These are phyloP conservation scores for Axis porcinus DNA, from an alignment of 2,113 vertebrate species.

Conservation along the genomic window DNA sequence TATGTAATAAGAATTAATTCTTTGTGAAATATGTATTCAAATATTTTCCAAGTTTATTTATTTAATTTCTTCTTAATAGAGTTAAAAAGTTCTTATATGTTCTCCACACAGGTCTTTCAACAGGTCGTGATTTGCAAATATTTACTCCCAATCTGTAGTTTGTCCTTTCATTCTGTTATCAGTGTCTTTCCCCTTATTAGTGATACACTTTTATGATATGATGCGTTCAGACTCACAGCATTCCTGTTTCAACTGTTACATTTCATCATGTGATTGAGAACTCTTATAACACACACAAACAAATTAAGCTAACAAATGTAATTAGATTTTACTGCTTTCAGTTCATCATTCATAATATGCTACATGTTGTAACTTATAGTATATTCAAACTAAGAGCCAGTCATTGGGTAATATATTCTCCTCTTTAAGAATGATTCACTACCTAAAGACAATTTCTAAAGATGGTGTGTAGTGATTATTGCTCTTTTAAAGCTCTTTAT, in stretches of 20 bases:
- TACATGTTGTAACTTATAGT: not conserved
- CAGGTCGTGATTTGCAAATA: not conserved
- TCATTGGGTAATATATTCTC: not conserved
- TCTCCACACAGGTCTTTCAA: not conserved
- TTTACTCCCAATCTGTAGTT: not conserved
- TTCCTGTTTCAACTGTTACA: not conserved
- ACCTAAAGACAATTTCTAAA: not conserved
- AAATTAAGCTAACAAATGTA: not conserved
- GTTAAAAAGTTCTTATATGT: not conserved
- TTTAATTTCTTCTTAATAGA: not conserved
- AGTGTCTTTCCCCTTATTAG: not conserved
- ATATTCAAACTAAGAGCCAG: not conserved
- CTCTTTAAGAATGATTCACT: not conserved
- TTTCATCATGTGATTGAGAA: not conserved
- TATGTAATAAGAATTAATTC: not conserved
- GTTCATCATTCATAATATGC: not conserved
- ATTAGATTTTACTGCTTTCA: not conserved
- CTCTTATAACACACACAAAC: not conserved
- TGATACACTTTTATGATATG: not conserved
- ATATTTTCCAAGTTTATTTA: not conserved
- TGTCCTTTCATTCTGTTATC: not conserved
- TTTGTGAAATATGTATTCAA: not conserved
- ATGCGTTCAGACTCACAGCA: not conserved
- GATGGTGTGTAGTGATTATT: not conserved
- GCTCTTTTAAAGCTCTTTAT: not conserved